Conservation (phyloP, 2,888 invertebrate species). For the Zootermopsis nevadensis region DNA sequence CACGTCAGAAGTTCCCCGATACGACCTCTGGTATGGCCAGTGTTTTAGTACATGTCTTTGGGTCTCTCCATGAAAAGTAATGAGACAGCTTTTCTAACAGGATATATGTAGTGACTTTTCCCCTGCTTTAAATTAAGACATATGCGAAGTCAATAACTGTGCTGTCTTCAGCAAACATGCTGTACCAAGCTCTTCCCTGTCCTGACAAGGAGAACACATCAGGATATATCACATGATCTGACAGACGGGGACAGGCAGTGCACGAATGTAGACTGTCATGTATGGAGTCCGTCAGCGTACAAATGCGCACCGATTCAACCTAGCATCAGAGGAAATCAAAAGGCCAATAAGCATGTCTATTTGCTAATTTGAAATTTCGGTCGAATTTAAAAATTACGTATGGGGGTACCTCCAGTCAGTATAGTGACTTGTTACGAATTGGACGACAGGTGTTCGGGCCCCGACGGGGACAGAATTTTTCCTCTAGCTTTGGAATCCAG, state of each 20-base stretch:
- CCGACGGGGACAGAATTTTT: too few relatives aligned
- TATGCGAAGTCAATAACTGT: not conserved
- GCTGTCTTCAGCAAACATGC: not conserved
- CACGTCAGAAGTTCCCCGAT: too few relatives aligned
- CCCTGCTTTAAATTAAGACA: not conserved
- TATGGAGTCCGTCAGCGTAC: not conserved
- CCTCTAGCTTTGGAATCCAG: too few relatives aligned
- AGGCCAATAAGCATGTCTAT: not conserved
- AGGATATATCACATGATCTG: not conserved
- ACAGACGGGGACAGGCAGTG: not conserved
- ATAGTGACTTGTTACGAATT: too few relatives aligned
- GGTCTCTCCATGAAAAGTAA: too few relatives aligned
- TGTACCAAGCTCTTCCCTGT: slow-evolving; percentile 1
- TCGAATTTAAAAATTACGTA: too few relatives aligned
- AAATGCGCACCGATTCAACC: not conserved
- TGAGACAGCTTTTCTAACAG: too few relatives aligned
- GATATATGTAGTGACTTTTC: too few relatives aligned
- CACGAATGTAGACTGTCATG: not conserved
- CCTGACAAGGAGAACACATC: not conserved
- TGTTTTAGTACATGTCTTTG: too few relatives aligned
- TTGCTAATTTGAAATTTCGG: not conserved
- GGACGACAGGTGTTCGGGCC: too few relatives aligned
- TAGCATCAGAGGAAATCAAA: not conserved
- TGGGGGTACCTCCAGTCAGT: too few relatives aligned
- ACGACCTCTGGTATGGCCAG: too few relatives aligned